phyloP scores from a whole-genome alignment of 2,113 vertebrate species.

The Prionailurus viverrinus region DNA sequence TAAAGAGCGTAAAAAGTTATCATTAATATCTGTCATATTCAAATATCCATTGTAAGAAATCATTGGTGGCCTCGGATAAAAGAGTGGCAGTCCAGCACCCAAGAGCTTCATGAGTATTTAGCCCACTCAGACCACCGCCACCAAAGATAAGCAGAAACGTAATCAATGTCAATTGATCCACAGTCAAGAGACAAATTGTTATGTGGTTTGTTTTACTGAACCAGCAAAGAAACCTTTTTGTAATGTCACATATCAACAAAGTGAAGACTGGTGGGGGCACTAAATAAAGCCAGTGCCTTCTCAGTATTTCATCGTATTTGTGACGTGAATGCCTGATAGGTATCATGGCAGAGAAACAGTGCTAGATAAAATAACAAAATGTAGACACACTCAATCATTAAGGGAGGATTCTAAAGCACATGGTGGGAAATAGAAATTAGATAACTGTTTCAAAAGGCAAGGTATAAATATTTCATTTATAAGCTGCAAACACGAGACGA shows the following conservation, averaged over 20 bases:
- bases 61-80: constrained; percentile 58
- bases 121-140: background rate
- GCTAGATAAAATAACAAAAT: background rate
- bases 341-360: background rate
- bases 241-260: constrained; percentile 61
- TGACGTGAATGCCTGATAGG: background rate
- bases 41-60: constrained; percentile 55
- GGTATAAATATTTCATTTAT: background rate
- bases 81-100: constrained; percentile 22
- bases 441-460: background rate
- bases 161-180: constrained; percentile 58
- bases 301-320: background rate
- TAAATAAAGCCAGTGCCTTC: background rate
- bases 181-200: constrained; percentile 60
- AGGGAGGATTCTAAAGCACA: background rate
- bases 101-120: constrained; percentile 48
- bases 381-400: background rate
- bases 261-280: background rate
- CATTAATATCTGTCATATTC: constrained; percentile 64
- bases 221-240: constrained; percentile 65
- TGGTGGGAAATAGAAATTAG: background rate
- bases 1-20: constrained; percentile 25
- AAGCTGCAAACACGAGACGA: background rate
- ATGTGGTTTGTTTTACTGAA: constrained; percentile 72
- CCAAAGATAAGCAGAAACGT: background rate